Evolutionary conservation across 1,140 invertebrate species (phyloP).

Genomic region (Matsumurasca onukii): DNA sequence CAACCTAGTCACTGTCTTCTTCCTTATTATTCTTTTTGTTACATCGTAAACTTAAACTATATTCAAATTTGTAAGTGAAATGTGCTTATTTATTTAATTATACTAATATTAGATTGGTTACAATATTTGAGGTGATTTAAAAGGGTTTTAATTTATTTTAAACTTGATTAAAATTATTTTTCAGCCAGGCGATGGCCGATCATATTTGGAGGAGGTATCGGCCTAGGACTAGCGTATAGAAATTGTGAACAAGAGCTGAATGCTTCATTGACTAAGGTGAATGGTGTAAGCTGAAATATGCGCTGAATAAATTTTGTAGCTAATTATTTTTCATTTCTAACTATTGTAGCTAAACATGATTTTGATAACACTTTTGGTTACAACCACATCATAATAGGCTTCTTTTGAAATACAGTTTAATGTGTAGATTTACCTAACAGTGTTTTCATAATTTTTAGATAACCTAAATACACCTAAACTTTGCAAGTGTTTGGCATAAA

Average conservation of each 20-base stretch:
- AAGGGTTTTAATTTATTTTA: background rate
- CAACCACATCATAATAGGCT: too few relatives aligned
- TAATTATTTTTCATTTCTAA: too few relatives aligned
- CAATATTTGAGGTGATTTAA: background rate
- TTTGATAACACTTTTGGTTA: too few relatives aligned
- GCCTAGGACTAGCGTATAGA: slow-evolving; percentile 72
- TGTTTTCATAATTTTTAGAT: too few relatives aligned
- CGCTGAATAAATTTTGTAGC: too few relatives aligned
- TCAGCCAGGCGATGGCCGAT: slow-evolving; percentile 68
- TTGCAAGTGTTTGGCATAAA: too few relatives aligned
- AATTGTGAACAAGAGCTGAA: slow-evolving; percentile 71
- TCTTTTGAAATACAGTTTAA: too few relatives aligned
- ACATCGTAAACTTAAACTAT: background rate
- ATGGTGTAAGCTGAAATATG: too few relatives aligned
- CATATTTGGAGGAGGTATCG: slow-evolving; percentile 68
- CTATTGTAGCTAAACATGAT: too few relatives aligned
- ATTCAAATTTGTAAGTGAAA: background rate
- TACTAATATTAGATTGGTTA: background rate
- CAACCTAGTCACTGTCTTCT: background rate
- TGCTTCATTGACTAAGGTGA: slow-evolving; percentile 39
- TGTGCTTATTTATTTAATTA: slow-evolving; percentile 14
- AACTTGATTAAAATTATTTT: slow-evolving; percentile 45
- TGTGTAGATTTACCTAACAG: too few relatives aligned
- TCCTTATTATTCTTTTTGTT: background rate
- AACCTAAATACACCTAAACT: too few relatives aligned